These are phyloP conservation scores for Drosophila melanocephala DNA, from an alignment of 2,888 invertebrate genomes.

Conservation along the genomic window DNA sequence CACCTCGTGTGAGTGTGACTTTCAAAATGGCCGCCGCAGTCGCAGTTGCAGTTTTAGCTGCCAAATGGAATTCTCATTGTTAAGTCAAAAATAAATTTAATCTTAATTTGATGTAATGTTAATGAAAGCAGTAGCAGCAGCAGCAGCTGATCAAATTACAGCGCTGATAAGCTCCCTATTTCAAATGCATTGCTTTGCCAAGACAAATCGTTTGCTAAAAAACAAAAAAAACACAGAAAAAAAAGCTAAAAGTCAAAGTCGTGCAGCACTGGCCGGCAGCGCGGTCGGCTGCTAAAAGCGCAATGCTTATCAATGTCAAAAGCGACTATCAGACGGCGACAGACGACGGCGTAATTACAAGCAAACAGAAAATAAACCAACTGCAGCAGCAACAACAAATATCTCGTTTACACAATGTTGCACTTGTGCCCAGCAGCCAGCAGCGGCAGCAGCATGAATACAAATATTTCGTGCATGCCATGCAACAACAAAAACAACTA, in stretches of 20 bases:
- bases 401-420: conserved; percentile 68
- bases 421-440: conserved; percentile 28
- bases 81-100: conserved; percentile 1
- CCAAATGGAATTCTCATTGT: conserved; percentile 33
- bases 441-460: conserved; percentile 40
- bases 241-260: conserved; percentile 61
- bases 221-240: background rate
- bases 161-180: conserved; percentile 11
- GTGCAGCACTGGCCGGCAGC: conserved; percentile 38
- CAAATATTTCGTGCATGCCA: conserved; percentile 40
- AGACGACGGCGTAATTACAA: conserved; percentile 53
- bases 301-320: conserved; percentile 73
- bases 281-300: conserved; percentile 26
- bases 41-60: conserved; percentile 39
- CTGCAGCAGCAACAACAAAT: conserved; percentile 37
- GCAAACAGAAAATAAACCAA: conserved; percentile 35
- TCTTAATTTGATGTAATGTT: conserved; percentile 2
- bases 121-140: conserved; percentile 3
- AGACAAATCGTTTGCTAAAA: conserved; percentile 41
- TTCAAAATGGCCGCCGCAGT: conserved; percentile 57
- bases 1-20: conserved; percentile 51
- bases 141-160: conserved; percentile 23
- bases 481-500: conserved; percentile 27
- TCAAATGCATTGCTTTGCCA: conserved; percentile 33
- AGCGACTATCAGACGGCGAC: conserved; percentile 19